phyloP scores from a whole-genome alignment of 2,113 vertebrate genomes.

The Psettodes erumei region DNA sequence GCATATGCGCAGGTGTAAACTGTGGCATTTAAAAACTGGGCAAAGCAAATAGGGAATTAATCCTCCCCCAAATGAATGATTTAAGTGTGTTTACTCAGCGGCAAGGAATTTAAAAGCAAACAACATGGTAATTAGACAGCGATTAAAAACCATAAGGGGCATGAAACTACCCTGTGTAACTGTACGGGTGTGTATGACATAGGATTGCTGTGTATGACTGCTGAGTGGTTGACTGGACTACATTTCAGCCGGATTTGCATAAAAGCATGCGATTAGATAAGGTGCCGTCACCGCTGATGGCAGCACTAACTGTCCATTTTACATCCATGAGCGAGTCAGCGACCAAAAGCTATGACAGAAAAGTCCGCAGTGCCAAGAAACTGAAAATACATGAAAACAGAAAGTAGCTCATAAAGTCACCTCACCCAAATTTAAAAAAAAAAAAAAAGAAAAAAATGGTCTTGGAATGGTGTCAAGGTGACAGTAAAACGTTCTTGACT shows the following conservation, averaged over 20 bases:
- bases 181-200: neutral
- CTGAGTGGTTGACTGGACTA: neutral
- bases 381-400: neutral
- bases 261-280: slow-evolving; percentile 15
- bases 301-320: neutral
- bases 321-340: neutral
- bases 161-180: neutral
- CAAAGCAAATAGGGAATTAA: slow-evolving; percentile 5
- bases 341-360: neutral
- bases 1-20: neutral
- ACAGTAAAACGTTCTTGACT: neutral
- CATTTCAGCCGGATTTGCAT: slow-evolving; percentile 23
- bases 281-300: neutral
- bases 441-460: neutral
- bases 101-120: neutral
- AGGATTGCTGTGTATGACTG: neutral
- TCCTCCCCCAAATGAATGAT: neutral
- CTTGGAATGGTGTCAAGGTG: neutral
- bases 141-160: neutral
- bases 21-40: neutral
- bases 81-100: slow-evolving; percentile 8
- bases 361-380: neutral
- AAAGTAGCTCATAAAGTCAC: neutral
- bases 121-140: slow-evolving; percentile 15
- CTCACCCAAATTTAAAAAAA: neutral